Evolutionary conservation across 1,140 invertebrate species (phyloP).

Genomic region (Trinorchestia longiramus): DNA sequence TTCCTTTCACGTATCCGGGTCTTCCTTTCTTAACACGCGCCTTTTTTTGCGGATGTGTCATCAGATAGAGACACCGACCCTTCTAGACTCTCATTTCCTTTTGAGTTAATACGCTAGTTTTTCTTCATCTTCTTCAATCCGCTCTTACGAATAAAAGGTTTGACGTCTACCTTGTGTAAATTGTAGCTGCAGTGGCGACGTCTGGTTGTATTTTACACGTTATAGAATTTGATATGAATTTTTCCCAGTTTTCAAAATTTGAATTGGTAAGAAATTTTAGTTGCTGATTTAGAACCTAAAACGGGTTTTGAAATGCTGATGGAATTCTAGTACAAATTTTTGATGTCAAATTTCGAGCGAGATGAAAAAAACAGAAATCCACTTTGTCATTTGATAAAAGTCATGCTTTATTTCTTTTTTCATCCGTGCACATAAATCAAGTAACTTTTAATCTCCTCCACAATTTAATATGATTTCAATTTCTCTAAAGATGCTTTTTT

Average conservation of each 20-base stretch:
- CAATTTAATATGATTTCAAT: neutral
- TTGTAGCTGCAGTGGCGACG: neutral
- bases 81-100: neutral
- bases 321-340: neutral
- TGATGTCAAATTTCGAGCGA: too few species aligned
- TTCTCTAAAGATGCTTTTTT: neutral
- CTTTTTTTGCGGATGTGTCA: neutral
- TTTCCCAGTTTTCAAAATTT: neutral
- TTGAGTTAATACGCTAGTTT: neutral
- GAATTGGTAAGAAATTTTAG: neutral
- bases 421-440: too few species aligned
- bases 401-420: too few species aligned
- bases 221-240: neutral
- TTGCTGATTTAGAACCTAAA: neutral
- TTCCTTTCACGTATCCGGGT: neutral
- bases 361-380: too few species aligned
- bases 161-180: neutral
- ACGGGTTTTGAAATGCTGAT: neutral
- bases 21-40: neutral
- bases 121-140: too few species aligned
- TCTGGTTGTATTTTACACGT: neutral
- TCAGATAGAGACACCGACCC: neutral
- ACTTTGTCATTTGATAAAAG: too few species aligned
- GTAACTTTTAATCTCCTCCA: neutral
- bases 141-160: too few species aligned